A percentile compares a stretch with the other conserved stretches of the same genome.
Evolutionary conservation across 2,888 invertebrate genomes (phyloP).

Genomic region (Dromius quadrimaculatus): DNA sequence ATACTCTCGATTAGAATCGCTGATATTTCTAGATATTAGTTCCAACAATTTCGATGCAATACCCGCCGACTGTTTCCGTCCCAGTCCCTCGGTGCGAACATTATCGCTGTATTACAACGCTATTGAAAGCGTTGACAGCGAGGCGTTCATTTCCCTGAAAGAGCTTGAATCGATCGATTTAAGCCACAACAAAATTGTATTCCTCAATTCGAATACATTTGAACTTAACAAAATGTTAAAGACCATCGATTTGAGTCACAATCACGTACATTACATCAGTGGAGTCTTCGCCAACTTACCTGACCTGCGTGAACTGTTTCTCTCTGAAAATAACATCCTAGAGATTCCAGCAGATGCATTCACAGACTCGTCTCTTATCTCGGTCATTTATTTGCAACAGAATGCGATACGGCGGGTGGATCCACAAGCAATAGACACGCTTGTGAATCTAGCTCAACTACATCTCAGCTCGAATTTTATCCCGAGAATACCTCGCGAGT

Average conservation of each 20-base stretch:
- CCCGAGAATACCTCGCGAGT: conserved; percentile 79
- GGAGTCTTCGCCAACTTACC: conserved; percentile 86
- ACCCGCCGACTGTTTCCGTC: conserved; percentile 81
- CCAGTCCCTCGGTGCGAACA: conserved; percentile 83
- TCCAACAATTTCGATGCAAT: conserved; percentile 86
- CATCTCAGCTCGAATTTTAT: conserved; percentile 90
- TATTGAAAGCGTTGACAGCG: conserved; percentile 81
- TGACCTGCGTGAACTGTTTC: conserved; percentile 83
- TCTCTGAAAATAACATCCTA: conserved; percentile 90
- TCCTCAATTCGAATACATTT: conserved; percentile 80
- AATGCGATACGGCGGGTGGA: conserved; percentile 86
- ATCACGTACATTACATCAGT: conserved; percentile 87
- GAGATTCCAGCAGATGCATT: conserved; percentile 86
- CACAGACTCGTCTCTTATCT: conserved; percentile 79
- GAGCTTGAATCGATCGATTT: conserved; percentile 87
- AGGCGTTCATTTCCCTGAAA: conserved; percentile 80
- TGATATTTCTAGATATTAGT: conserved; percentile 85
- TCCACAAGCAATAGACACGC: conserved; percentile 80
- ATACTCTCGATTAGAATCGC: conserved; percentile 77
- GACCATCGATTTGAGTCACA: conserved; percentile 88
- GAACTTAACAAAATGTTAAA: conserved; percentile 80
- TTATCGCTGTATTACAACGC: conserved; percentile 88
- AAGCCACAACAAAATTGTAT: conserved; percentile 88
- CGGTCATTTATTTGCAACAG: conserved; percentile 87
- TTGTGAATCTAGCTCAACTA: conserved; percentile 83